Percentiles rank a stretch among this genome's conserved stretches.
phyloP scores from a whole-genome alignment of 2,113 vertebrate genomes.

The Coptodon bakossiorum region DNA sequence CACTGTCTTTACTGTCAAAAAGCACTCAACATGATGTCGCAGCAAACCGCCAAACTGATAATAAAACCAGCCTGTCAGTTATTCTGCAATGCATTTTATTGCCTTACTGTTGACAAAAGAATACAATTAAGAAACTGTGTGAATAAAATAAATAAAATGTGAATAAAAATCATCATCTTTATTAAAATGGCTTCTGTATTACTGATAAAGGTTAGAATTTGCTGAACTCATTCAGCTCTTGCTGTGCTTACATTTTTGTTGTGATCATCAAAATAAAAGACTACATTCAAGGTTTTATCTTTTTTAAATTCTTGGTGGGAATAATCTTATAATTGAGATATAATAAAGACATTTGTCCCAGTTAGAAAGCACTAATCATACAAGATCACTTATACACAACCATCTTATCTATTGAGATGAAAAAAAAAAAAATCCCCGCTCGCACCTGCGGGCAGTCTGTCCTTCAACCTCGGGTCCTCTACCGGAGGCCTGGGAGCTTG shows the following conservation, averaged over 20 bases:
- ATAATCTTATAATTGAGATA: not conserved
- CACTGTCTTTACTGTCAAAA: not conserved
- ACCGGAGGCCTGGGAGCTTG: not conserved
- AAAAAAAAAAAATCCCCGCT: rapidly evolving
- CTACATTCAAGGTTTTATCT: not conserved
- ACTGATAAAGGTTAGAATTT: not conserved
- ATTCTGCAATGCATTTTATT: not conserved
- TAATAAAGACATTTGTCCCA: not conserved
- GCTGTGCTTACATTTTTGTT: constrained; percentile 20
- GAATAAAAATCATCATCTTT: not conserved
- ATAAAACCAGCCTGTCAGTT: not conserved
- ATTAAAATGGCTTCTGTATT: not conserved
- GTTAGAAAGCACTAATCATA: not conserved
- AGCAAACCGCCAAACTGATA: constrained; percentile 16
- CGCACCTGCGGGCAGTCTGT: rapidly evolving
- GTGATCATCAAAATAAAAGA: constrained; percentile 36
- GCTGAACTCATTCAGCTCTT: not conserved
- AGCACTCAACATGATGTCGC: constrained; percentile 1
- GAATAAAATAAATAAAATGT: not conserved
- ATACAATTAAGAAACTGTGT: not conserved
- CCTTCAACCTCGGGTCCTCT: rapidly evolving
- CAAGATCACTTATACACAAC: not conserved
- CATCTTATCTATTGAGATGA: not conserved
- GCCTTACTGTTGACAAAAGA: not conserved
- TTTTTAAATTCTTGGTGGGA: not conserved